Evolutionary conservation across 2,888 invertebrate species (phyloP), one percentile per base, ranked within the genome.

Genomic region (Nemurella pictetii): DNA sequence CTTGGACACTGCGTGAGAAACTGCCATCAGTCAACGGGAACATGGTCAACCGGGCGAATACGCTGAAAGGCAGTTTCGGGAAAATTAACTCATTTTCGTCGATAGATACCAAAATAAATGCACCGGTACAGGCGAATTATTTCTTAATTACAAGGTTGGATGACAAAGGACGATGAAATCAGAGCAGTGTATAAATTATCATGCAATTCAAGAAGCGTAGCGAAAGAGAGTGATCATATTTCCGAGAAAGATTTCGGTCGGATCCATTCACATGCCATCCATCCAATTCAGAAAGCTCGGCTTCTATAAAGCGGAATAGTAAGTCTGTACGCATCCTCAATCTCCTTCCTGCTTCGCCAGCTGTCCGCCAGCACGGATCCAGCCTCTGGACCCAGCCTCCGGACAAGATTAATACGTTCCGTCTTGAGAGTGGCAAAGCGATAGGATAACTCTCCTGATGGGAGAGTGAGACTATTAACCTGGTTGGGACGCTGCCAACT

Each of bases 401-500:
- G 75, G 28, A 26, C 75, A 75, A 75, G 75, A 75, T 75, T 75
- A 75, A 75, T 75, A 75, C 7, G 28, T 75, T 20, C 26, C 75
- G 28, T 75, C 75, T 75, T 55, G 55, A 55, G 55, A 55, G 55
- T 55, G 55, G 55, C 20, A n/a, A n/a, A 55, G 55, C 20, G 35
- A 35, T n/a, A n/a, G n/a, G n/a, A 35, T 12, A 35, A 12, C 35
- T 1, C 12, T 20, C 12, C 55, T 12, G 15, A 55, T 4, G 28
- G 75, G 20, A 35, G 35, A 30, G 26, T 32, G 35, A 30, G n/a
- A 32, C 32, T 81, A 84, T 85, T 84, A 84, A 85, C 84, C 85
- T 85, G 85, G 81, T 84, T 85, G 85, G 85, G 84, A 84, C n/a
- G 20, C 30, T 55, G 82, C 84, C 85, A 85, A 81, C 75, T 72